phyloP scores from a whole-genome alignment of 1,140 invertebrate genomes.

The Muscidifurax raptorellus region DNA sequence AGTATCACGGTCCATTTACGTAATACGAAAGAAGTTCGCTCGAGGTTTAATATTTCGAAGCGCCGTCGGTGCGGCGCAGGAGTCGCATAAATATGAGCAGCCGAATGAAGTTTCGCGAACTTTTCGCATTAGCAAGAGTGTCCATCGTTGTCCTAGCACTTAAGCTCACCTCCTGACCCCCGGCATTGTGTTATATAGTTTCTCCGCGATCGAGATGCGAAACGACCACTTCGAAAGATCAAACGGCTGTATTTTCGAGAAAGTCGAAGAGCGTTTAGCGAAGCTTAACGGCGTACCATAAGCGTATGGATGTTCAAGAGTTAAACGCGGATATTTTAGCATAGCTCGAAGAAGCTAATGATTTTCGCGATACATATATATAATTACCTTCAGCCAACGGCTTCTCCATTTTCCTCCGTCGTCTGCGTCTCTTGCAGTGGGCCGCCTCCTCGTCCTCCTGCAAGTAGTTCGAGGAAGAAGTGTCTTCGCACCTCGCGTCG shows the following conservation, averaged over 20 bases:
- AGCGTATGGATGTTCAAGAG: neutral
- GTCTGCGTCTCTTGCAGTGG: slow-evolving; percentile 55
- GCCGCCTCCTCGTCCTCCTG: slow-evolving; percentile 49
- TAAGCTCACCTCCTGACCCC: no score
- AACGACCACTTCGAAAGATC: neutral
- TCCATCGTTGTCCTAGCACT: neutral
- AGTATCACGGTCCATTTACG: slow-evolving; percentile 13
- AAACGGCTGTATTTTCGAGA: slow-evolving; percentile 30
- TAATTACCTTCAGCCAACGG: slow-evolving; percentile 60
- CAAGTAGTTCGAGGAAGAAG: slow-evolving; percentile 60
- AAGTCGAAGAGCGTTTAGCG: neutral
- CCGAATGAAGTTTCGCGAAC: slow-evolving; percentile 11
- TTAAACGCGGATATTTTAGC: slow-evolving; percentile 4
- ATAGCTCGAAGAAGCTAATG: slow-evolving; percentile 1
- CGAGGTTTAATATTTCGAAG: slow-evolving; percentile 35
- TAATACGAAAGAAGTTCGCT: slow-evolving; percentile 1
- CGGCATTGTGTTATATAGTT: neutral
- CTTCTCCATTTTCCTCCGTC: slow-evolving; percentile 59
- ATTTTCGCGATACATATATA: no score
- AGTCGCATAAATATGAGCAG: slow-evolving; percentile 26
- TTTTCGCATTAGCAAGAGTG: slow-evolving; percentile 59
- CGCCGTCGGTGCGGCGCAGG: neutral
- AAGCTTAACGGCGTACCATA: slow-evolving; percentile 27
- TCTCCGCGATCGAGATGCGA: neutral
- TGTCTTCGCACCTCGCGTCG: slow-evolving; percentile 56